Conservation (phyloP, 1,140 invertebrate species). For the Pinna nobilis region DNA sequence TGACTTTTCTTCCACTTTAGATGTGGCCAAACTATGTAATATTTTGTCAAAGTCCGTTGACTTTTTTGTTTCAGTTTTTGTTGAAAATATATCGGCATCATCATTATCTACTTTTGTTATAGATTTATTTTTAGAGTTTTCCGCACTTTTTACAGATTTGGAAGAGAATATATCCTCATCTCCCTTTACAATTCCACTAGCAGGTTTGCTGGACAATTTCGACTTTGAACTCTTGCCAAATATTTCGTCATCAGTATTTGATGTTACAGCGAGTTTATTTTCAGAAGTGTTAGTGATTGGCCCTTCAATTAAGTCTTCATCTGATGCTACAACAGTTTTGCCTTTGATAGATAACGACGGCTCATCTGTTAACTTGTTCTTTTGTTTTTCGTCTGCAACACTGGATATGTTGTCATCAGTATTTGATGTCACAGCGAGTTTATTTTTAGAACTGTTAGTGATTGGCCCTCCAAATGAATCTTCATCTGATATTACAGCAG, state of each 20-base stretch:
- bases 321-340: conserved; percentile 10
- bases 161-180: conserved; percentile 40
- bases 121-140: no score
- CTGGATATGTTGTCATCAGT: conserved; percentile 38
- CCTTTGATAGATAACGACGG: conserved; percentile 23
- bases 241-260: conserved; percentile 42
- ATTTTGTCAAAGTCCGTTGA: conserved; percentile 49
- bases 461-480: conserved; percentile 45
- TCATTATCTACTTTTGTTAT: conserved; percentile 37
- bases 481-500: conserved; percentile 34
- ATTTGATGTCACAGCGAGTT: conserved; percentile 8
- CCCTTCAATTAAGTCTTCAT: conserved; percentile 50
- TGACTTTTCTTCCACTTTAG: conserved; percentile 7
- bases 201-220: conserved; percentile 16
- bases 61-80: conserved; percentile 37
- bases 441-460: background rate
- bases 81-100: conserved; percentile 54
- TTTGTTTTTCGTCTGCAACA: background rate
- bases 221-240: conserved; percentile 32
- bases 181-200: conserved; percentile 18
- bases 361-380: conserved; percentile 9
- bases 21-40: conserved; percentile 19
- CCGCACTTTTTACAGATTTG: no score
- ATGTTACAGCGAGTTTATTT: background rate
- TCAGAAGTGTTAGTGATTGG: conserved; percentile 10